Conservation (phyloP, 2,888 invertebrate genomes). For the Rhagium mordax region DNA sequence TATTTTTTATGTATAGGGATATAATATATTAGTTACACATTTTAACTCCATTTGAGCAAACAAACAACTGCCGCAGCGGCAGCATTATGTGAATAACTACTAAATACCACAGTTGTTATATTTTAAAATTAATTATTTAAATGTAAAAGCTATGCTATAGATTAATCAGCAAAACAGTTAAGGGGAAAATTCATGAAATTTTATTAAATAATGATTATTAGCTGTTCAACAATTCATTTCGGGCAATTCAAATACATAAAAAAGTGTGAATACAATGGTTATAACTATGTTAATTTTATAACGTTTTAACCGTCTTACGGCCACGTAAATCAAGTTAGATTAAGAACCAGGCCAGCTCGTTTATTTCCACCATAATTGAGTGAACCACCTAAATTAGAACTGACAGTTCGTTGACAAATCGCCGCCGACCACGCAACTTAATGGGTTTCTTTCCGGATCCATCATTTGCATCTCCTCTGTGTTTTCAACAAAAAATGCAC, state of each 20-base stretch:
- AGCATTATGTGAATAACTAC: too few relatives aligned
- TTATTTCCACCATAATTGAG: conserved; percentile 30
- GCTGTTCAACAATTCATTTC: neutral
- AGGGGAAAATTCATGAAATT: neutral
- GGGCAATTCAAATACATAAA: neutral
- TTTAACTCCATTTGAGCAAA: too few relatives aligned
- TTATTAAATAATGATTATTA: neutral
- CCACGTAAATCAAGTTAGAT: conserved; percentile 16
- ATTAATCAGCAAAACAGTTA: neutral
- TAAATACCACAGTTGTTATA: too few relatives aligned
- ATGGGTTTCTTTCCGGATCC: conserved; percentile 29
- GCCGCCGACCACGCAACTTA: conserved; percentile 23
- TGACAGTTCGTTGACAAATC: conserved; percentile 34
- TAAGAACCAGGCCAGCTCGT: neutral
- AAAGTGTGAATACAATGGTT: neutral
- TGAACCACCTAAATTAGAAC: conserved; percentile 26
- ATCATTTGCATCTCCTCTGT: conserved; percentile 34
- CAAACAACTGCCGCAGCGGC: too few relatives aligned
- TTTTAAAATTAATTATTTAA: too few relatives aligned
- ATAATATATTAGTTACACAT: too few relatives aligned
- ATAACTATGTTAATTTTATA: neutral
- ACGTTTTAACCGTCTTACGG: neutral
- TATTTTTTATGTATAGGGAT: too few relatives aligned
- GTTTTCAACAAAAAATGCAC: conserved; percentile 33
- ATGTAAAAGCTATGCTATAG: too few relatives aligned